These are phyloP conservation scores for Oriolus oriolus DNA, from an alignment of 2,113 vertebrate species.

Conservation along the genomic window DNA sequence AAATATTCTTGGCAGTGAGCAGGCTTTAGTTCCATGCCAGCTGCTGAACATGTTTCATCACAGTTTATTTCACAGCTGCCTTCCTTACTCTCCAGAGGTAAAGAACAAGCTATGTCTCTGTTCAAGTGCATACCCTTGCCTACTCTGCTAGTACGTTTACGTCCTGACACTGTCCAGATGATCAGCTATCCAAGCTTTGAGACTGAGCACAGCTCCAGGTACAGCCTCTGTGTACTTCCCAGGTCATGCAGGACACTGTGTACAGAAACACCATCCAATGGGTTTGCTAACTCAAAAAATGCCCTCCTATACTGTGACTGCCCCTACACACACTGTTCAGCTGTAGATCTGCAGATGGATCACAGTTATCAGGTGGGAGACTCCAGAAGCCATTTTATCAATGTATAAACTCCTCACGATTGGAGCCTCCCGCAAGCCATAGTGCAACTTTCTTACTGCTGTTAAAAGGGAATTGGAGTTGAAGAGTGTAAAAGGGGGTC, in stretches of 20 bases:
- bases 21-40: background rate
- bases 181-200: background rate
- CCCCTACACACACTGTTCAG: no score
- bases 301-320: background rate
- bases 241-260: background rate
- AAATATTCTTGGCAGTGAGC: background rate
- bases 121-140: background rate
- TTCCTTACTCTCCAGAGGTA: background rate
- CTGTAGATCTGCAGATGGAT: background rate
- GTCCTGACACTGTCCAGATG: background rate
- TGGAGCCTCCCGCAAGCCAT: background rate
- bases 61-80: background rate
- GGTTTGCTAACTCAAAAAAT: background rate
- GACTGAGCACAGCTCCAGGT: background rate
- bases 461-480: background rate
- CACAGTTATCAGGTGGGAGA: background rate
- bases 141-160: background rate
- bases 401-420: fast-evolving
- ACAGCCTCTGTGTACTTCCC: background rate
- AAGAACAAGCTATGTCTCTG: background rate
- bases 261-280: background rate
- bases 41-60: background rate
- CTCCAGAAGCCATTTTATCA: background rate
- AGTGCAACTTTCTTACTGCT: background rate
- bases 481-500: background rate